These are phyloP conservation scores for Microtus pennsylvanicus DNA, from an alignment of 2,113 vertebrate species.

Conservation along the genomic window DNA sequence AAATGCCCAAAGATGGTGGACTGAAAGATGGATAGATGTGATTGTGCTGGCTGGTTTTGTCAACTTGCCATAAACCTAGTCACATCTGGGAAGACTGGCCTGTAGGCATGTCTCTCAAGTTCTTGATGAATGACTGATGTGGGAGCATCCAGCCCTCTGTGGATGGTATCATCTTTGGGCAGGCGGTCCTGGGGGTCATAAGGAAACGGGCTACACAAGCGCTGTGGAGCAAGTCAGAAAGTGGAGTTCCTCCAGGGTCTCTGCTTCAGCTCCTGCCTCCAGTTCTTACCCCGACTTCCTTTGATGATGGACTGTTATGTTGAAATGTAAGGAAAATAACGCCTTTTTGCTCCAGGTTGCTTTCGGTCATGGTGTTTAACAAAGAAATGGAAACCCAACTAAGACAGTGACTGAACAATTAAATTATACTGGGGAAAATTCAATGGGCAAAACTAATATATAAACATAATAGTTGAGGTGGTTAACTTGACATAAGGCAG, in stretches of 20 bases:
- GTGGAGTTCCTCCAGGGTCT: background rate
- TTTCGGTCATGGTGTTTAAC: background rate
- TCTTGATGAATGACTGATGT: background rate
- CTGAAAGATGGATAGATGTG: background rate
- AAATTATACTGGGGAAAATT: background rate
- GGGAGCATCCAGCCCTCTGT: background rate
- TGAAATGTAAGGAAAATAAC: background rate
- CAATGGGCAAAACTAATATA: background rate
- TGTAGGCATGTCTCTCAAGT: background rate
- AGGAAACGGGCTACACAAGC: background rate
- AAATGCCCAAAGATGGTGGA: background rate
- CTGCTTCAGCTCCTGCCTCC: background rate
- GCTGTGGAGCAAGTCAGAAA: background rate
- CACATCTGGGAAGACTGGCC: background rate
- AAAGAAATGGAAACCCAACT: background rate
- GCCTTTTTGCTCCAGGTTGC: background rate
- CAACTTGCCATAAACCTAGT: background rate
- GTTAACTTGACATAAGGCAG: background rate
- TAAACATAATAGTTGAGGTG: background rate
- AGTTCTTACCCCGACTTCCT: background rate
- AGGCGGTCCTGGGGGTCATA: background rate
- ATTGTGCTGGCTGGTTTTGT: background rate
- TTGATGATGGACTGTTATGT: background rate
- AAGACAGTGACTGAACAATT: background rate
- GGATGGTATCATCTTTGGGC: background rate